Percentiles rank a stretch among this genome's conserved stretches.
These are phyloP conservation scores for Xylocampa areola DNA, from an alignment of 2,888 invertebrate genomes.

Conservation along the genomic window DNA sequence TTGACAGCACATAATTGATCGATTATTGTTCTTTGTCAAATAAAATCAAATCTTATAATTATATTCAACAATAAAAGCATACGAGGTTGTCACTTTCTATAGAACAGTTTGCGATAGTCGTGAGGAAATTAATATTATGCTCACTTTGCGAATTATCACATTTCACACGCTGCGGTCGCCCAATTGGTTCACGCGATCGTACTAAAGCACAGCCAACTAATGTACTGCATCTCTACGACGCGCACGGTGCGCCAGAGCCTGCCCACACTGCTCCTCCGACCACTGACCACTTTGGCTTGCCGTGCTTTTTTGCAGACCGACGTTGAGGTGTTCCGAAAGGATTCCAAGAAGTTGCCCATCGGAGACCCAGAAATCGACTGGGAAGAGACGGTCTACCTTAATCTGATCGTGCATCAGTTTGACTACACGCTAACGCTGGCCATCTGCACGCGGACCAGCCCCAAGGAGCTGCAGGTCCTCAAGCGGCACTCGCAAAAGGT, in stretches of 20 bases:
- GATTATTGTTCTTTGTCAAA: slow-evolving; percentile 76
- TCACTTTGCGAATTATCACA: slow-evolving; percentile 68
- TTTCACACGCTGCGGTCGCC: slow-evolving; percentile 54
- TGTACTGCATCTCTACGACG: slow-evolving; percentile 14
- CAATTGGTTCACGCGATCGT: slow-evolving; percentile 40
- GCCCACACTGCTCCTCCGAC: slow-evolving; percentile 26
- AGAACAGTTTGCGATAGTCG: slow-evolving; percentile 65
- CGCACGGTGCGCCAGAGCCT: slow-evolving; percentile 26
- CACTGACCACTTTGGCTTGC: slow-evolving; percentile 53
- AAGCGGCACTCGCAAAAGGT: slow-evolving; percentile 96
- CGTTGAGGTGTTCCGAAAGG: slow-evolving; percentile 99
- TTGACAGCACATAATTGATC: slow-evolving; percentile 72
- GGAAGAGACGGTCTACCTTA: slow-evolving; percentile 99
- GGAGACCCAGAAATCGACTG: slow-evolving; percentile 99
- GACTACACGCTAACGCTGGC: slow-evolving; percentile 99
- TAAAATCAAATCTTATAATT: slow-evolving; percentile 72
- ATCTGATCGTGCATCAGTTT: slow-evolving; percentile 99
- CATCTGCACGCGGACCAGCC: slow-evolving; percentile 99
- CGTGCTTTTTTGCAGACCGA: slow-evolving; percentile 92
- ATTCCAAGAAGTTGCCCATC: slow-evolving; percentile 98
- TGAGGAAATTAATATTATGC: slow-evolving; percentile 53
- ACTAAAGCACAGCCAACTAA: slow-evolving; percentile 57
- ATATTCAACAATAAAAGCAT: slow-evolving; percentile 82
- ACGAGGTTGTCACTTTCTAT: slow-evolving; percentile 67
- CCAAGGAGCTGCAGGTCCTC: slow-evolving; percentile 98